Evolutionary conservation across 1,140 invertebrate genomes (phyloP).

Genomic region (Philotrypesis tridentata): DNA sequence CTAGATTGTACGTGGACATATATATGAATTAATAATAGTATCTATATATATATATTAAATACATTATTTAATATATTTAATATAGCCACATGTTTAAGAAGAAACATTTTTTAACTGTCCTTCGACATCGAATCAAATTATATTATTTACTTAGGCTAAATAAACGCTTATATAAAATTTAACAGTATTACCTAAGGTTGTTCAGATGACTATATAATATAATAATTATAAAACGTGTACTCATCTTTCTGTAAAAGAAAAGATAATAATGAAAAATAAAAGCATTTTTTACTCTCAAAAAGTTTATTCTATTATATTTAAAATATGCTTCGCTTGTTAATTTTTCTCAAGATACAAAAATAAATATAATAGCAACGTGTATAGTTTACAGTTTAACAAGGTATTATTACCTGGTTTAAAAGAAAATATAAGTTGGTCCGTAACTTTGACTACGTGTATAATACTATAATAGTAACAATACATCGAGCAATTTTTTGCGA

Average conservation of each 20-base stretch:
- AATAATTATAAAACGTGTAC: slow-evolving; percentile 9
- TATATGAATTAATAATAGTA: not conserved
- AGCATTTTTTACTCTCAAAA: slow-evolving; percentile 41
- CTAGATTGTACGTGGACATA: not conserved
- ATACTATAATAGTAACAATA: too few species aligned
- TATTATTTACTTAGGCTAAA: slow-evolving; percentile 14
- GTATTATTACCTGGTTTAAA: too few species aligned
- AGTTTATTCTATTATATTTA: not conserved
- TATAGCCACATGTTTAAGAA: not conserved
- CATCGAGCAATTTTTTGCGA: too few species aligned
- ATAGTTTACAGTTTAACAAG: too few species aligned
- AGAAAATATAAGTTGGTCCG: too few species aligned
- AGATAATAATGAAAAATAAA: slow-evolving; percentile 26
- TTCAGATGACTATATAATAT: slow-evolving; percentile 23
- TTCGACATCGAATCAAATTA: slow-evolving; percentile 34
- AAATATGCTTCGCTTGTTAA: too few species aligned
- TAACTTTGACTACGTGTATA: too few species aligned
- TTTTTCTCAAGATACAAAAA: too few species aligned
- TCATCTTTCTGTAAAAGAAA: slow-evolving; percentile 17
- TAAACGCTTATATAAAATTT: slow-evolving; percentile 14
- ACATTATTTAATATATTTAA: not conserved
- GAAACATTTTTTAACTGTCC: slow-evolving; percentile 13
- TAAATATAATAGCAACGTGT: too few species aligned
- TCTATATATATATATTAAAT: not conserved
- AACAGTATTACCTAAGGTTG: slow-evolving; percentile 45